These are phyloP conservation scores for Muscicapa adusta DNA, from an alignment of 2,113 vertebrate species.

Conservation along the genomic window DNA sequence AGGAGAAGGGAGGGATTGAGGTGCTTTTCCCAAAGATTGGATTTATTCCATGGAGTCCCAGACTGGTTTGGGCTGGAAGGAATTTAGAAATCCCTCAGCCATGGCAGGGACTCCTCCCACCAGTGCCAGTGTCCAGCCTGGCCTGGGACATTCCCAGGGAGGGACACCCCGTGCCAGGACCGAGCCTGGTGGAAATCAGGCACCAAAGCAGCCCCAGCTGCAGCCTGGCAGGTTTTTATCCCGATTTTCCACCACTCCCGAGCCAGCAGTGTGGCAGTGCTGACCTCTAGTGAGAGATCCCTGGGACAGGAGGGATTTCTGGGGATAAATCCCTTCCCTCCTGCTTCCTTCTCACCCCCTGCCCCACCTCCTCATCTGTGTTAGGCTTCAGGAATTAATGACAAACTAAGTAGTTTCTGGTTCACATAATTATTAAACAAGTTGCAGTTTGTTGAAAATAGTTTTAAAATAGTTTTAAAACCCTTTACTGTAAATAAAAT, in stretches of 20 bases:
- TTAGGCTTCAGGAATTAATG: conserved; percentile 37
- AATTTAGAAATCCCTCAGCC: too few relatives aligned
- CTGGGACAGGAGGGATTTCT: neutral
- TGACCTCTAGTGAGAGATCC: conserved; percentile 60
- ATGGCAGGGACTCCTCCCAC: neutral
- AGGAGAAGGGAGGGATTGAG: rapidly evolving
- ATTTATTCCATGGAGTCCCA: rapidly evolving
- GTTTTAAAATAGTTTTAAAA: too few relatives aligned
- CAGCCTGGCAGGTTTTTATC: neutral
- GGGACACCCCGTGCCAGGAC: too few relatives aligned
- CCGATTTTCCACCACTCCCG: rapidly evolving
- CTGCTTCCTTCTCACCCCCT: neutral
- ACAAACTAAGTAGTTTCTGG: conserved; percentile 51
- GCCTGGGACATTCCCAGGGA: too few relatives aligned
- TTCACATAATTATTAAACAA: conserved; percentile 69
- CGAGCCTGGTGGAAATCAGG: rapidly evolving
- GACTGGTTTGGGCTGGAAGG: neutral
- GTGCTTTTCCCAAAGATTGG: rapidly evolving
- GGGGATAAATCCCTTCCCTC: neutral
- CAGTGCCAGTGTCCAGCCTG: rapidly evolving
- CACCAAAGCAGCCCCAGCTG: rapidly evolving
- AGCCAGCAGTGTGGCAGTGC: neutral
- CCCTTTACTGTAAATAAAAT: conserved; percentile 71
- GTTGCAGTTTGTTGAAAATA: conserved; percentile 73
- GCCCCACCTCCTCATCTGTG: neutral